Evolutionary conservation across 2,888 invertebrate species (phyloP).

Genomic region (Caenorhabditis sp.): DNA sequence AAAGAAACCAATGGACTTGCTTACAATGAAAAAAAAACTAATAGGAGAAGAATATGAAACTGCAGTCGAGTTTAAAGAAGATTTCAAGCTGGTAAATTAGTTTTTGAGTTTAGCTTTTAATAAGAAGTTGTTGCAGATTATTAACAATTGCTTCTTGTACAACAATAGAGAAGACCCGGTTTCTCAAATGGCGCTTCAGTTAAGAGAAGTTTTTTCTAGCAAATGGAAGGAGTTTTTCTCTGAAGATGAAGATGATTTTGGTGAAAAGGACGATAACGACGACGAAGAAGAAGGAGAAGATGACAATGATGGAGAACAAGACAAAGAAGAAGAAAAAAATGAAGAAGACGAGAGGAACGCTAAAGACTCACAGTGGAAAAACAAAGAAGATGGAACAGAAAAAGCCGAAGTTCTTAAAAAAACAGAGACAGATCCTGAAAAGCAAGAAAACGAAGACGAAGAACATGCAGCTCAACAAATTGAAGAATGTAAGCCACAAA

Average conservation of each 20-base stretch:
- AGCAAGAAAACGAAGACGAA: no score
- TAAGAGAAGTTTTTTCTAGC: conserved; percentile 17
- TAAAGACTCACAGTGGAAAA: neutral
- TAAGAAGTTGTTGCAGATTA: conserved; percentile 86
- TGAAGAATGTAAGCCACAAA: no score
- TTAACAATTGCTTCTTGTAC: conserved; percentile 84
- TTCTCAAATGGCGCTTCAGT: conserved; percentile 28
- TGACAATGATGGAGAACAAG: conserved; percentile 4
- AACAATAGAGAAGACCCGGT: conserved; percentile 75
- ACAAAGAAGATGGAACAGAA: neutral
- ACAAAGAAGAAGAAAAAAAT: neutral
- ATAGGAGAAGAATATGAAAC: conserved; percentile 90
- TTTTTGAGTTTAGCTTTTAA: neutral
- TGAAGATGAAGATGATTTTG: conserved; percentile 21
- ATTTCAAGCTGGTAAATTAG: conserved; percentile 86
- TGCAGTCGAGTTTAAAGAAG: conserved; percentile 90
- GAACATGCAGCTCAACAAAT: no score
- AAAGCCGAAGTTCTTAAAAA: neutral
- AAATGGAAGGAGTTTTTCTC: conserved; percentile 36
- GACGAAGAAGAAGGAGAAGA: neutral
- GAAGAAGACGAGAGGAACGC: neutral
- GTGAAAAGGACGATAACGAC: neutral
- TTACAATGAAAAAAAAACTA: conserved; percentile 97
- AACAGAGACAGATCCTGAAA: no score
- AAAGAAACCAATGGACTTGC: conserved; percentile 98